Percentiles rank a stretch among this genome's conserved stretches.
Conservation (phyloP, 2,113 vertebrate species). For the Pardalotus punctatus region DNA sequence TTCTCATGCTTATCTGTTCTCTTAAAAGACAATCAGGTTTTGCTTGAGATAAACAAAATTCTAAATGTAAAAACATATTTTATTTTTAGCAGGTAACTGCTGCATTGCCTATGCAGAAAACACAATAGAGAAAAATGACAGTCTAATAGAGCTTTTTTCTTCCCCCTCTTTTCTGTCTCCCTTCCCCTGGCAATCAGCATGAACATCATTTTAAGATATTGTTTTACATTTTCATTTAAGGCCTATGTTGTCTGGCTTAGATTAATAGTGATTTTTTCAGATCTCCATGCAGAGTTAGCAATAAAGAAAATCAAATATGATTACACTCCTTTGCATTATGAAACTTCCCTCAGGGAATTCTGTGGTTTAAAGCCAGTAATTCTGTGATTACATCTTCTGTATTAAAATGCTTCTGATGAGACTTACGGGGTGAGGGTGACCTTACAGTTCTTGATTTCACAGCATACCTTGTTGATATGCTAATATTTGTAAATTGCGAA, state of each 20-base stretch:
- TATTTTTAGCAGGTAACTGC: neutral
- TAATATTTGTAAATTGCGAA: constrained; percentile 42
- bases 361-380: constrained; percentile 37
- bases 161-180: neutral
- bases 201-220: neutral
- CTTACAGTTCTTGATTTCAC: constrained; percentile 21
- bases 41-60: neutral
- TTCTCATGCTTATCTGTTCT: neutral
- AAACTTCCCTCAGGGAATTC: constrained; percentile 22
- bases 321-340: constrained; percentile 12
- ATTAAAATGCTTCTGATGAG: constrained; percentile 35
- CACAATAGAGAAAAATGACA: neutral
- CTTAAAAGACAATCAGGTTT: neutral
- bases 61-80: neutral
- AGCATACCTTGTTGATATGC: neutral
- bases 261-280: neutral
- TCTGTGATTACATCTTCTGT: constrained; percentile 44
- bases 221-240: constrained; percentile 31
- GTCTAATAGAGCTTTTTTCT: neutral
- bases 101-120: neutral
- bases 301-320: constrained; percentile 10
- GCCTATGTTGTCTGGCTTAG: neutral
- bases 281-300: neutral
- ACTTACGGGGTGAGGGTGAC: constrained; percentile 35
- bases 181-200: neutral